Base-by-base conservation (phyloP, 2,797 vertebrate genomes). In the Antrozous pallidus region DNA sequence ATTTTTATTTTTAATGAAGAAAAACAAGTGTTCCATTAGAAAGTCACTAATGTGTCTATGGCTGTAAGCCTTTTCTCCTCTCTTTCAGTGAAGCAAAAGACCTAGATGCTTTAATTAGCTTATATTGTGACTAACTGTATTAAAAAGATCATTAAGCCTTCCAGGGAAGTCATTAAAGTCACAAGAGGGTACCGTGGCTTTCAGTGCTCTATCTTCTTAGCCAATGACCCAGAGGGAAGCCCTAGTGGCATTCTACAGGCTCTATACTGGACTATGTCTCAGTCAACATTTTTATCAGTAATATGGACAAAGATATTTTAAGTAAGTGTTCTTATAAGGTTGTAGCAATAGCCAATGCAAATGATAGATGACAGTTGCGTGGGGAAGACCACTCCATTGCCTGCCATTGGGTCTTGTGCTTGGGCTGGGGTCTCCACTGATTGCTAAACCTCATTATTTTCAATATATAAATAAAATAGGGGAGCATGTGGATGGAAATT, bases 301-400 rank as follows among this genome's bases (percentile, higher is more conserved):
- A 81, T 42, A 54, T 79, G 26, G n/a, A 63, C 70, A 84, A 95
- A 97, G 22, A 51, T 31, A 73, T 61, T 80, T 92, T 20, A 83
- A n/a, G 3, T 24, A 82, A 83, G 33, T 71, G 16, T 83, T 86
- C 78, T 65, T 5, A 45, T 14, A 33, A 83, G 47, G 24, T 70
- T 90, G 73, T 49, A 86, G 22, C 36, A 83, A 83, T 5, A 54
- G 28, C 58, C 63, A 69, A 47, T 47, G 49, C 3, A 40, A n/a
- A 88, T 42, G n/a, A 67, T 75, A 73, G 69, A 40, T 22, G 40
- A 45, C 33, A 77, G 47, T 2, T 95, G 9, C 38, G 51, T 1
- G 24, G 28, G 26, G n/a, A 94, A 84, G 40, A 38, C 42, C 81
- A 54, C 49, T 69, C 36, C 12, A 56, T 31, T 93, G 24, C 18